These are phyloP conservation scores for Drosophila littoralis DNA, from an alignment of 1,140 invertebrate species.

Conservation along the genomic window DNA sequence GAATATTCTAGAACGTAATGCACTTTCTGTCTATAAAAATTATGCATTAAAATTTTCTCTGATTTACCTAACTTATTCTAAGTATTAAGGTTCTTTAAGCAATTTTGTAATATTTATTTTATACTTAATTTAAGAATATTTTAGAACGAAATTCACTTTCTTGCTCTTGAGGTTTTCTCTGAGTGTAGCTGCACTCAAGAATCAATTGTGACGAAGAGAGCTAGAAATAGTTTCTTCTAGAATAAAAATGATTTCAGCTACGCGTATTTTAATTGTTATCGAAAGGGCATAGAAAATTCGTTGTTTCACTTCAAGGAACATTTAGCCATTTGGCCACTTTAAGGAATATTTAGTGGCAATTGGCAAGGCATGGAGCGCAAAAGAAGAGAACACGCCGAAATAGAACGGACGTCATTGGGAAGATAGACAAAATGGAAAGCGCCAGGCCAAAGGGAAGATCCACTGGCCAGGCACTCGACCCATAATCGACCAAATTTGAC, in stretches of 20 bases:
- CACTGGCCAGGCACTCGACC: neutral
- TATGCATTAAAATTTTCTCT: too few relatives aligned
- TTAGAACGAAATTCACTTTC: too few relatives aligned
- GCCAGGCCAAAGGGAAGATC: neutral
- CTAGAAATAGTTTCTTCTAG: neutral
- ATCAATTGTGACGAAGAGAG: neutral
- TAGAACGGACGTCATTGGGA: neutral
- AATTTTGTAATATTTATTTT: too few relatives aligned
- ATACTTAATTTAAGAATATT: too few relatives aligned
- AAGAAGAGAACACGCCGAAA: neutral
- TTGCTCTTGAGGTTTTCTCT: neutral
- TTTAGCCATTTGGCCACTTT: neutral
- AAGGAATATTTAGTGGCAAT: slow-evolving; percentile 6
- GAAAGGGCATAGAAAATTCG: too few relatives aligned
- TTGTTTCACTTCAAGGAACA: neutral
- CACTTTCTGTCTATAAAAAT: too few relatives aligned
- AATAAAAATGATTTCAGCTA: too few relatives aligned
- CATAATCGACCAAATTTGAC: slow-evolving; percentile 18
- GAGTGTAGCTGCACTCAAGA: neutral
- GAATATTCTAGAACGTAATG: too few relatives aligned
- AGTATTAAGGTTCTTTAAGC: too few relatives aligned
- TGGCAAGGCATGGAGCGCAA: neutral
- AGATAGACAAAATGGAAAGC: too few relatives aligned
- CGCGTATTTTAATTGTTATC: too few relatives aligned
- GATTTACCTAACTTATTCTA: too few relatives aligned